phyloP scores from a whole-genome alignment of 2,797 vertebrate species.

The Philypnodon macrostomus region DNA sequence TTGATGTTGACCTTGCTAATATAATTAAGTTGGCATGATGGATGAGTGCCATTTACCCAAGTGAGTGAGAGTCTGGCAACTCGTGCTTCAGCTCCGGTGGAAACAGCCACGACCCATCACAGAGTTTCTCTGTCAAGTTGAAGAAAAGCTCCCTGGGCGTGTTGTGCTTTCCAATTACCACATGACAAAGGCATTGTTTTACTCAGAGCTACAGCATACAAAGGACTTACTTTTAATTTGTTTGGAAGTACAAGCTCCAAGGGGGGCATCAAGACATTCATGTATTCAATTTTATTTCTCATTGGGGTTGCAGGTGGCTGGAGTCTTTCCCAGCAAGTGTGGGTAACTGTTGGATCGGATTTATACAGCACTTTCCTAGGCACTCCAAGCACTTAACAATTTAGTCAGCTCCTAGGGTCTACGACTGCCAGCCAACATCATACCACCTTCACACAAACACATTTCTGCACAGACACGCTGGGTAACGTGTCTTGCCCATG shows the following conservation, averaged over 20 bases:
- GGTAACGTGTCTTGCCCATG: too few species aligned
- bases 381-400: too few species aligned
- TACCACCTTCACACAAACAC: too few species aligned
- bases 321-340: constrained; percentile 1
- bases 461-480: too few species aligned
- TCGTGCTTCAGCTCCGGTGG: constrained; percentile 12
- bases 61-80: constrained; percentile 10
- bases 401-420: too few species aligned
- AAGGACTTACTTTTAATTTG: constrained; percentile 21
- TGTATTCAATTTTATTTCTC: background rate
- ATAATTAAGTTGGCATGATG: constrained; percentile 55
- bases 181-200: constrained; percentile 14
- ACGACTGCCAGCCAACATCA: too few species aligned
- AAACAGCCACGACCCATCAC: constrained; percentile 7
- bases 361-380: too few species aligned
- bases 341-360: too few species aligned
- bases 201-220: too few species aligned
- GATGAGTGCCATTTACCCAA: constrained; percentile 46
- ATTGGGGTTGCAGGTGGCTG: background rate
- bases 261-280: background rate
- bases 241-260: constrained; percentile 10
- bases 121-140: constrained; percentile 10
- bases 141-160: constrained; percentile 13
- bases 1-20: constrained; percentile 22
- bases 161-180: constrained; percentile 18